Evolutionary conservation across 2,888 invertebrate species (phyloP), one percentile per base, ranked within the genome.

Genomic region (Sesia apiformis): DNA sequence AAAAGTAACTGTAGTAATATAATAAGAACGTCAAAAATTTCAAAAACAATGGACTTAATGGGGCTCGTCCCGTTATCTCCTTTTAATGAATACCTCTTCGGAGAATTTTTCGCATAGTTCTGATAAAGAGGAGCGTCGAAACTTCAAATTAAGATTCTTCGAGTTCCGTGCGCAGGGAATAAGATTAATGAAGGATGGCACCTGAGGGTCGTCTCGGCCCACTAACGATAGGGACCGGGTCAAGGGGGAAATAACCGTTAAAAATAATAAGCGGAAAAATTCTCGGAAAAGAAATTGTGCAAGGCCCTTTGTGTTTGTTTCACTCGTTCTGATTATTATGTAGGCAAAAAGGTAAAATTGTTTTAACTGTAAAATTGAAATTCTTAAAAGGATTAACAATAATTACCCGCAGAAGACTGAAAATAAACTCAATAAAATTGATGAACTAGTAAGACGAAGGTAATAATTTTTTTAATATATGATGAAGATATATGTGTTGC

Each of bases 141-240:
- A 89, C 84, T 88, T 88, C 84, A 89, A 89, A 88, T 89, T 89
- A 89, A 88, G 88, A 88, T 88, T 88, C 87, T 81, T 86, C 62
- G 82, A 86, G 89, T 86, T 88, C 83, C 78, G 71, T 66, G 69
- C 70, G 67, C 67, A 64, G 77, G 79, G 82, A 82, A 81, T 77
- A 84, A 88, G 88, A 89, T 89, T 86, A 88, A 88, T 88, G 88
- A 84, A 83, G 78, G 84, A 76, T 72, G 79, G 74, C 82, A 87
- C 85, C 87, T 87, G 85, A 57, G 58, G 60, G 59, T 61, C 59
- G 56, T 49, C 60, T 64, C 61, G 57, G 65, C 67, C 70, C 72
- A 65, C 77, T 83, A 81, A 82, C 80, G 82, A 81, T 69, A 73
- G 70, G 64, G 68, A 57, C 57, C 58, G 71, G 78, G 72, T 72